phyloP scores from a whole-genome alignment of 2,797 vertebrate species.

The Pipistrellus pipistrellus region DNA sequence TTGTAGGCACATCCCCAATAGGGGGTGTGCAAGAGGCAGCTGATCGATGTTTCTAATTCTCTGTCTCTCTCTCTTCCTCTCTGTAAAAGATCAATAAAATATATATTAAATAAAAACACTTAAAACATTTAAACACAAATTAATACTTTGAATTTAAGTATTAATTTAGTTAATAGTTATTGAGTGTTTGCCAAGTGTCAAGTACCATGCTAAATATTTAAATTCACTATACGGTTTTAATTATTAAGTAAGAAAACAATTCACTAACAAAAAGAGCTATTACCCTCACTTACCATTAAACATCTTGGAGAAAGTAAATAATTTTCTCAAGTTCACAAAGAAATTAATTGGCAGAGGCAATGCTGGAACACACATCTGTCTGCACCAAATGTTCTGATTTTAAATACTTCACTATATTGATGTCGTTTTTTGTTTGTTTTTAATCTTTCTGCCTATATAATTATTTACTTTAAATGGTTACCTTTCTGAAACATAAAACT shows the following conservation, averaged over 20 bases:
- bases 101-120: background rate
- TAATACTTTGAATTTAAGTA: background rate
- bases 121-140: slow-evolving; percentile 44
- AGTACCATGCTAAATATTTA: slow-evolving; percentile 51
- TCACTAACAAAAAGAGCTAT: slow-evolving; percentile 21
- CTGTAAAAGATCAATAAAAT: too few relatives aligned
- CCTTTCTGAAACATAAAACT: background rate
- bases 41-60: too few relatives aligned
- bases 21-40: too few relatives aligned
- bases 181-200: slow-evolving; percentile 54
- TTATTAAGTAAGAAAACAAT: slow-evolving; percentile 43
- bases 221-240: slow-evolving; percentile 28
- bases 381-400: background rate
- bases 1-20: too few relatives aligned
- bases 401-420: background rate
- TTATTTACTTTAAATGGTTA: slow-evolving; percentile 14
- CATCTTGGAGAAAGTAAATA: slow-evolving; percentile 35
- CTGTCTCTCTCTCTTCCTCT: too few relatives aligned
- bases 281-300: slow-evolving; percentile 51
- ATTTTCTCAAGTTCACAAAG: slow-evolving; percentile 42
- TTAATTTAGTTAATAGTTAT: slow-evolving; percentile 62
- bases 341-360: slow-evolving; percentile 6
- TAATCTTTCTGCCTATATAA: background rate
- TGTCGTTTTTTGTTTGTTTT: background rate
- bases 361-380: background rate